These are phyloP conservation scores for Drosophila ogumai DNA, from an alignment of 1,140 invertebrate genomes.

Conservation along the genomic window DNA sequence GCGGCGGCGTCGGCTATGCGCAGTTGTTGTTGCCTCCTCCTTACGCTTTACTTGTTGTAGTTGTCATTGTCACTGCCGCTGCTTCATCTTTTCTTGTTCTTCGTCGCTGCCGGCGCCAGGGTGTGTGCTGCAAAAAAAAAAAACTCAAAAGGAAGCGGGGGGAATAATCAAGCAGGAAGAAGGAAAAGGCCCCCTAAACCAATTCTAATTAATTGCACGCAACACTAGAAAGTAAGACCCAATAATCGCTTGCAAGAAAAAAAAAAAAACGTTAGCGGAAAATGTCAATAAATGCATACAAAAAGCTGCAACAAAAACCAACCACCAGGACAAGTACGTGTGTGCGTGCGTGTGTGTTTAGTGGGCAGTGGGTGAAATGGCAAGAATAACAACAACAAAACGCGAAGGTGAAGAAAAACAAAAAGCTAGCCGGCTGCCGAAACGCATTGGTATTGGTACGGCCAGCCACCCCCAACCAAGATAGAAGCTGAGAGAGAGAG, in stretches of 20 bases:
- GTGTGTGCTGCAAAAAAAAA: constrained; percentile 63
- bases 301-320: constrained; percentile 58
- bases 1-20: constrained; percentile 57
- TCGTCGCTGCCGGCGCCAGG: constrained; percentile 61
- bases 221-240: constrained; percentile 47
- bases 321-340: constrained; percentile 73
- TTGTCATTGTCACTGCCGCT: constrained; percentile 60
- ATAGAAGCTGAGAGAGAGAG: constrained; percentile 1
- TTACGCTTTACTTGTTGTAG: constrained; percentile 55
- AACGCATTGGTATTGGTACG: constrained; percentile 21
- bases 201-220: constrained; percentile 70
- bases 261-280: constrained; percentile 25
- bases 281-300: constrained; percentile 81
- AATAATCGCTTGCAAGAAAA: constrained; percentile 43
- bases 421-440: constrained; percentile 51
- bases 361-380: constrained; percentile 29
- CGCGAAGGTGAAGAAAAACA: constrained; percentile 59
- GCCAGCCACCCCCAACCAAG: constrained; percentile 58
- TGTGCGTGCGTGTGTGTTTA: constrained; percentile 32
- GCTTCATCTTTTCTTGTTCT: constrained; percentile 31
- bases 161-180: constrained; percentile 32
- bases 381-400: constrained; percentile 39
- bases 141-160: neutral
- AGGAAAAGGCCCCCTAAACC: constrained; percentile 16
- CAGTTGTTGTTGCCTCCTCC: constrained; percentile 43